These are phyloP conservation scores for Alsophila aescularia DNA, from an alignment of 2,888 invertebrate species.

Conservation along the genomic window DNA sequence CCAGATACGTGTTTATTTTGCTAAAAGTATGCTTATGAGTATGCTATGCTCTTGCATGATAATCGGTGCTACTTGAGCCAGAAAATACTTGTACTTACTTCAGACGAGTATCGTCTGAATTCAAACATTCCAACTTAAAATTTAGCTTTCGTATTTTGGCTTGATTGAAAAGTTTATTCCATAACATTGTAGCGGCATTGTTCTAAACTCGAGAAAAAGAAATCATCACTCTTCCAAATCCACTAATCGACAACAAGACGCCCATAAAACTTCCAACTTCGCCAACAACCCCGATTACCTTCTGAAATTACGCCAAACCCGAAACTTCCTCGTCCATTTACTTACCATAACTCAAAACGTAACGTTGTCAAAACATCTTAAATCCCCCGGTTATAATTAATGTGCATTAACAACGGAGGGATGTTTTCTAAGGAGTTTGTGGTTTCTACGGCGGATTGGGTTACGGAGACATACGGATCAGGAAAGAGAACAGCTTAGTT, in stretches of 20 bases:
- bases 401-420: conserved; percentile 74
- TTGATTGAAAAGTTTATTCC: too few species aligned
- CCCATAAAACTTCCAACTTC: conserved; percentile 22
- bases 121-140: too few species aligned
- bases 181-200: not conserved
- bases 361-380: conserved; percentile 69
- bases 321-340: conserved; percentile 50
- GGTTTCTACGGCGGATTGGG: conserved; percentile 61
- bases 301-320: conserved; percentile 38
- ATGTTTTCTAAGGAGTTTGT: conserved; percentile 66
- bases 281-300: conserved; percentile 30
- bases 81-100: too few species aligned
- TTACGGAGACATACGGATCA: conserved; percentile 54
- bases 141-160: too few species aligned
- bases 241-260: conserved; percentile 9
- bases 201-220: not conserved
- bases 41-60: too few species aligned
- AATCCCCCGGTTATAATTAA: conserved; percentile 64
- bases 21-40: too few species aligned
- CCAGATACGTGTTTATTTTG: too few species aligned
- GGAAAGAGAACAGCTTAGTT: not conserved
- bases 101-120: too few species aligned
- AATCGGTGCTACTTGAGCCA: too few species aligned
- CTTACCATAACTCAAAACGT: conserved; percentile 62
- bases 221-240: not conserved